Evolutionary conservation across 1,140 invertebrate species (phyloP), one percentile per base, ranked within the genome.

Genomic region (Mercenaria mercenaria): DNA sequence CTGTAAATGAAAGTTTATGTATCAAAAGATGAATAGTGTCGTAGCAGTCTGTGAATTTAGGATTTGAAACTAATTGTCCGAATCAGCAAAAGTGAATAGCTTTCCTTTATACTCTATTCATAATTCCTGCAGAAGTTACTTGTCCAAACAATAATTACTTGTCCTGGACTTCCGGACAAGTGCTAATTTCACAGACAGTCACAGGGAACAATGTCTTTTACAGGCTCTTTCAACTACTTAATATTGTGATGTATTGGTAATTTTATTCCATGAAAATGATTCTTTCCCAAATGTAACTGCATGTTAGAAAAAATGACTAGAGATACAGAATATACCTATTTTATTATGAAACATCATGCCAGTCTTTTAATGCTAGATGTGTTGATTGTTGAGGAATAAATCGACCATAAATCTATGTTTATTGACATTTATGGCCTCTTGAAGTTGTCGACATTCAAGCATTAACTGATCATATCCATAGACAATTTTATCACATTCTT

Each of bases 381-480:
- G 20, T 29, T 64, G 23, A 64, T 64, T 64, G 59, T 29, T 64
- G 59, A 64, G 59, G 59, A 64, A 64, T 64, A 64, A 64, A 64
- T 64, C 23, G 29, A 29, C 6, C 1, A 64, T 64, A 64, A 64
- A 64, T 64, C 59, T 64, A n/a, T 29, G 6, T 64, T 64, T 64
- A 64, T 64, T 64, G 59, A 64, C 59, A 64, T 64, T 64, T 29
- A 64, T n/a, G 29, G 59, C 26, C 59, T 64, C 59, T 64, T 64
- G 59, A 64, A 29, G 59, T 10, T 64, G 59, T 64, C 26, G 59
- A 64, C 59, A 64, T 8, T 64, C 26, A 4, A 15, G n/a, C 26
- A 64, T 64, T n/a, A 64, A 64, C 59, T 64, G 59, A 29, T 64
- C 59, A 64, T 64, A 29, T 64, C 26, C 26, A 64, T 26, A 64